Percentiles rank a stretch among this genome's conserved stretches.
Conservation (phyloP, 2,113 vertebrate genomes). For the Dryoscopus gambensis region DNA sequence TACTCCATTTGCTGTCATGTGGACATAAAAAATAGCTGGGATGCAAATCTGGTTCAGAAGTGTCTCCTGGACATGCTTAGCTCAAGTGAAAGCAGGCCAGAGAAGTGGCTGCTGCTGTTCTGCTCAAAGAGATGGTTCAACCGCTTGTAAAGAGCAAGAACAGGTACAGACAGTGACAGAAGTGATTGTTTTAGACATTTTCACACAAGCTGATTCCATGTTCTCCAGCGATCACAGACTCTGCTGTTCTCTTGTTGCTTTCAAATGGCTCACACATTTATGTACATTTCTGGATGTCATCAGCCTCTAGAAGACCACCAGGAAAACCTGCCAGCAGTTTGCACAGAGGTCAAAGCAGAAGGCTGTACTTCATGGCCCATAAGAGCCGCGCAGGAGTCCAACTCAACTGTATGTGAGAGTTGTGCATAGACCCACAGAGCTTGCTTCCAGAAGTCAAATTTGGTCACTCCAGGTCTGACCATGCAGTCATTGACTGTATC, state of each 20-base stretch:
- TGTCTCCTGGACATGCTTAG: background rate
- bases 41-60: background rate
- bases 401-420: background rate
- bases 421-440: fast-evolving
- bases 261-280: background rate
- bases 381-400: fast-evolving
- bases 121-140: background rate
- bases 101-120: background rate
- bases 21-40: background rate
- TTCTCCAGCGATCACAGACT: background rate
- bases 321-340: background rate
- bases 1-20: background rate
- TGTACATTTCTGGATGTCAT: background rate
- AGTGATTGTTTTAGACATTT: background rate
- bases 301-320: background rate
- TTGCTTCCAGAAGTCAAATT: background rate
- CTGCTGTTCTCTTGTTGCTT: background rate
- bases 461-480: background rate
- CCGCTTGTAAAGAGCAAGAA: background rate
- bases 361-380: background rate
- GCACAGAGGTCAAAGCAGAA: background rate
- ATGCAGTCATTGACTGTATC: background rate
- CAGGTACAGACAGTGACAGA: background rate
- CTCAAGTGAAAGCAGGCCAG: background rate
- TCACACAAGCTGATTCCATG: background rate